These are phyloP conservation scores for Drosophila nigromelanica DNA, from an alignment of 1,140 invertebrate species.

Conservation along the genomic window DNA sequence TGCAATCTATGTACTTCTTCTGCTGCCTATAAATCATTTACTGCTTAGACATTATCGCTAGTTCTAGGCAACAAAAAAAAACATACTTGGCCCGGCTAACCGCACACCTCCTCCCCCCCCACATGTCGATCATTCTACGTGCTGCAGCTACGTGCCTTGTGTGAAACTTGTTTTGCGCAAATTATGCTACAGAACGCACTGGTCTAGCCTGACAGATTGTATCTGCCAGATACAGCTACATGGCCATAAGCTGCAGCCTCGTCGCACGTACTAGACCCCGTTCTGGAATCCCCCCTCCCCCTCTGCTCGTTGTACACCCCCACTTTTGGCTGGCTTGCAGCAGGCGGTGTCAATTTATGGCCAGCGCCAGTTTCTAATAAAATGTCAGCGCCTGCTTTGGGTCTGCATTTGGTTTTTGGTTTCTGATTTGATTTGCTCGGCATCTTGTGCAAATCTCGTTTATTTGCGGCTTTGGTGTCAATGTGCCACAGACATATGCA, in stretches of 20 bases:
- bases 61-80: slow-evolving; percentile 15
- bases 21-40: slow-evolving; percentile 71
- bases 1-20: slow-evolving; percentile 30
- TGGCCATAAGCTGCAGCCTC: slow-evolving; percentile 11
- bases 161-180: slow-evolving; percentile 68
- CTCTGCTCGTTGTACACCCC: background rate
- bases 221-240: slow-evolving; percentile 65
- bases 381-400: slow-evolving; percentile 47
- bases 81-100: slow-evolving; percentile 9
- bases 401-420: slow-evolving; percentile 23
- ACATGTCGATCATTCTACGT: background rate
- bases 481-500: slow-evolving; percentile 66
- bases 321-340: slow-evolving; percentile 16
- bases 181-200: slow-evolving; percentile 67
- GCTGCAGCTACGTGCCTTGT: slow-evolving; percentile 31
- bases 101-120: too few species aligned
- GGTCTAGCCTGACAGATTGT: slow-evolving; percentile 72
- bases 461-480: slow-evolving; percentile 61
- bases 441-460: slow-evolving; percentile 57
- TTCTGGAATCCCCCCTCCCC: background rate
- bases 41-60: slow-evolving; percentile 68
- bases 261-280: slow-evolving; percentile 33
- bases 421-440: slow-evolving; percentile 30
- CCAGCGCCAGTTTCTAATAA: slow-evolving; percentile 60
- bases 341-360: slow-evolving; percentile 68